Conservation (phyloP, 2,888 invertebrate species). For the Autographa pulchrina region DNA sequence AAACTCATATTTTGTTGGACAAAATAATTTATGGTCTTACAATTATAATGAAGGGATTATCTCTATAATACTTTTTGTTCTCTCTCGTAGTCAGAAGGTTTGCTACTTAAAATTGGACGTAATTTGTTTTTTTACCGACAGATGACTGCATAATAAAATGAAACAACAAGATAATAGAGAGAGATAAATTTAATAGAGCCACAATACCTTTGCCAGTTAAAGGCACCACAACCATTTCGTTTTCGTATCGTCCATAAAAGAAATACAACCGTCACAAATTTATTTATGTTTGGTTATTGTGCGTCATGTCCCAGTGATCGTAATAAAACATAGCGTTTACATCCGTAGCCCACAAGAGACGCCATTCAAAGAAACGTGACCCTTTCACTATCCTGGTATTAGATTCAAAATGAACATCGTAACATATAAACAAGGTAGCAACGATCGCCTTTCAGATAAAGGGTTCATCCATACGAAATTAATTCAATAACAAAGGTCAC, state of each 20-base stretch:
- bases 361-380: slow-evolving; percentile 70
- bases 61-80: neutral
- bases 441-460: slow-evolving; percentile 82
- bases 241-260: slow-evolving; percentile 50
- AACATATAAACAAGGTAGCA: slow-evolving; percentile 80
- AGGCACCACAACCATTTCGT: slow-evolving; percentile 38
- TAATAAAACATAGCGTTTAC: slow-evolving; percentile 68
- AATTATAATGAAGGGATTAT: neutral
- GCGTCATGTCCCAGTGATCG: slow-evolving; percentile 66
- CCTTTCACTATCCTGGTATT: slow-evolving; percentile 78
- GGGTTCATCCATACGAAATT: slow-evolving; percentile 77
- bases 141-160: slow-evolving; percentile 3
- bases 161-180: slow-evolving; percentile 25
- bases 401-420: slow-evolving; percentile 77
- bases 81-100: neutral
- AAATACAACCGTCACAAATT: slow-evolving; percentile 60
- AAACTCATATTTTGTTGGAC: slow-evolving; percentile 28
- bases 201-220: slow-evolving; percentile 38
- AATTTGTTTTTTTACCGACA: neutral
- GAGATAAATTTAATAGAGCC: slow-evolving; percentile 34
- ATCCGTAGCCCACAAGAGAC: slow-evolving; percentile 50
- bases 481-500: slow-evolving; percentile 82
- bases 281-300: slow-evolving; percentile 68
- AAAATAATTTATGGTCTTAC: neutral
- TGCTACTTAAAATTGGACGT: neutral